Evolutionary conservation across 1,140 invertebrate species (phyloP).

Genomic region (Listronotus bonariensis): DNA sequence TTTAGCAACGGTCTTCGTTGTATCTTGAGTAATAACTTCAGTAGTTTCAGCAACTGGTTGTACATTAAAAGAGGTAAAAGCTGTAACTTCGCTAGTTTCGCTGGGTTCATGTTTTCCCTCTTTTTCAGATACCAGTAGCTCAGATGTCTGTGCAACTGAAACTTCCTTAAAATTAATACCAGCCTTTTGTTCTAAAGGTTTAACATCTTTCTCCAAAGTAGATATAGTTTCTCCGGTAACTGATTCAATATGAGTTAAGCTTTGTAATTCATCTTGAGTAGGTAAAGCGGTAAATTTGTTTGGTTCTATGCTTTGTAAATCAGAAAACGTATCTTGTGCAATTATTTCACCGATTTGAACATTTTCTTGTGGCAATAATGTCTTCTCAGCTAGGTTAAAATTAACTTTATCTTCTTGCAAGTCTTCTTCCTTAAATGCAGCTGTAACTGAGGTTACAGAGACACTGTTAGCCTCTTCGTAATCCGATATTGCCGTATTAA

Average conservation of each 20-base stretch:
- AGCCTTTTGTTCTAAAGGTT: constrained; percentile 41
- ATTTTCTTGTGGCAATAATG: constrained; percentile 46
- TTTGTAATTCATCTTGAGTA: constrained; percentile 47
- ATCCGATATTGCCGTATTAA: constrained; percentile 55
- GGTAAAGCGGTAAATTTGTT: constrained; percentile 40
- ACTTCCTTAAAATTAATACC: constrained; percentile 49
- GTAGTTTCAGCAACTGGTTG: constrained; percentile 57
- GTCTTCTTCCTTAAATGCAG: constrained; percentile 59
- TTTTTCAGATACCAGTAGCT: constrained; percentile 56
- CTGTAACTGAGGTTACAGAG: constrained; percentile 58
- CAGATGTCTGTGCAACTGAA: constrained; percentile 34
- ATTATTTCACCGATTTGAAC: constrained; percentile 47
- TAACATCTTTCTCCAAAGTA: constrained; percentile 30
- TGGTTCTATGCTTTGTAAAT: constrained; percentile 40
- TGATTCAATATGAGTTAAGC: constrained; percentile 49
- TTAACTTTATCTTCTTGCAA: constrained; percentile 52
- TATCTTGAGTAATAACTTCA: constrained; percentile 50
- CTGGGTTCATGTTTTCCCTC: constrained; percentile 55
- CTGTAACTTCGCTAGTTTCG: constrained; percentile 49
- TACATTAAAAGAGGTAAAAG: constrained; percentile 48
- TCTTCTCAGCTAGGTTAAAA: constrained; percentile 44
- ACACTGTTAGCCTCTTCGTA: constrained; percentile 59
- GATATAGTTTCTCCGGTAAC: constrained; percentile 52
- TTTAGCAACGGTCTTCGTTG: constrained; percentile 46
- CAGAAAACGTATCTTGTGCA: constrained; percentile 45